Percentiles rank a stretch among this genome's conserved stretches.
Conservation (phyloP, 2,888 invertebrate species). For the Phalangium opilio region DNA sequence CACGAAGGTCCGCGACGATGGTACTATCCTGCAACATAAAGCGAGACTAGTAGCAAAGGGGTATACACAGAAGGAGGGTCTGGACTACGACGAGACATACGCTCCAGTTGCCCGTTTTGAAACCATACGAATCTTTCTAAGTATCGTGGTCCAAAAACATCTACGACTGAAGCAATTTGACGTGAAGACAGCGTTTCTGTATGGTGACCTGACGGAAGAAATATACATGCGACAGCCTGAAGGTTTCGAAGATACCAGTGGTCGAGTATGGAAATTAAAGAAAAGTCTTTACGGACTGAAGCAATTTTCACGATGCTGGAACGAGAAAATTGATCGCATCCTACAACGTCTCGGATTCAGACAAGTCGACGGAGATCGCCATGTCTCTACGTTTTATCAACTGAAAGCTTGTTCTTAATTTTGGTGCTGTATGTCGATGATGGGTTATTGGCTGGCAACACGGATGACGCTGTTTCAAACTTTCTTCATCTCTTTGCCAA, state of each 20-base stretch:
- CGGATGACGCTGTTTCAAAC: too few relatives aligned
- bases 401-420: too few relatives aligned
- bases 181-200: slow-evolving; percentile 19
- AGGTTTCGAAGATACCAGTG: slow-evolving; percentile 4
- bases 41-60: slow-evolving; percentile 21
- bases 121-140: slow-evolving; percentile 12
- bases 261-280: not conserved
- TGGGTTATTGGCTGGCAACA: too few relatives aligned
- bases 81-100: slow-evolving; percentile 20
- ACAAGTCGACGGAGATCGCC: too few relatives aligned
- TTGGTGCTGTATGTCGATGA: too few relatives aligned
- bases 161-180: slow-evolving; percentile 16
- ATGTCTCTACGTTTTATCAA: too few relatives aligned
- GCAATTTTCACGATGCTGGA: slow-evolving; percentile 3
- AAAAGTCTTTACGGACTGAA: slow-evolving; percentile 4
- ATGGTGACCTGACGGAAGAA: slow-evolving; percentile 10
- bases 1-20: slow-evolving; percentile 3
- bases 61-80: slow-evolving; percentile 12
- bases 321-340: slow-evolving; percentile 1
- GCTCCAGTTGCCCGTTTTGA: slow-evolving; percentile 10
- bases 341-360: not conserved
- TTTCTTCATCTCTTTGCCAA: too few relatives aligned
- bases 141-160: slow-evolving; percentile 8
- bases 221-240: slow-evolving; percentile 5
- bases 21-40: slow-evolving; percentile 29